phyloP scores from a whole-genome alignment of 2,113 vertebrate genomes.

The Aspidoscelis tigris region DNA sequence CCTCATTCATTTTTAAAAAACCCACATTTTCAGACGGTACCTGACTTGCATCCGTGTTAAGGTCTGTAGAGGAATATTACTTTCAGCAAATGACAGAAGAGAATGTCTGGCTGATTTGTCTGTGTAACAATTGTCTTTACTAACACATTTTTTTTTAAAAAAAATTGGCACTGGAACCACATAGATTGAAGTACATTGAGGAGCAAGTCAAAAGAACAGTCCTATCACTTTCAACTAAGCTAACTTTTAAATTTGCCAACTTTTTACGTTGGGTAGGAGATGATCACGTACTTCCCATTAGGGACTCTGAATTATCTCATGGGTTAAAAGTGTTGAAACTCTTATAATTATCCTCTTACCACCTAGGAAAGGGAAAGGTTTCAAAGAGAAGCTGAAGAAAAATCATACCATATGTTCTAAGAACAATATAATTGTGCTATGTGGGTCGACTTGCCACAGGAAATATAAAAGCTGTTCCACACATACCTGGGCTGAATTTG shows the following conservation, averaged over 20 bases:
- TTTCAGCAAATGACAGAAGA: slow-evolving; percentile 44
- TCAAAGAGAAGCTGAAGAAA: neutral
- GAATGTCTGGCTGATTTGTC: neutral
- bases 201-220: neutral
- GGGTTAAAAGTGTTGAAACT: neutral
- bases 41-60: slow-evolving; percentile 51
- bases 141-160: neutral
- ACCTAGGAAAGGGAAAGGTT: neutral
- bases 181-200: slow-evolving; percentile 15
- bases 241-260: slow-evolving; percentile 24
- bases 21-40: slow-evolving; percentile 57
- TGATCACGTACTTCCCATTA: neutral
- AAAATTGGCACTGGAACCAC: neutral
- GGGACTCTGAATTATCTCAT: neutral
- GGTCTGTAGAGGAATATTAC: slow-evolving; percentile 54
- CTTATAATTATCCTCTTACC: neutral
- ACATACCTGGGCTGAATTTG: no score
- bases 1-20: slow-evolving; percentile 70
- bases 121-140: slow-evolving; percentile 1
- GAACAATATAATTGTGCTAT: neutral
- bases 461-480: no score
- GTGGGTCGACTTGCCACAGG: neutral
- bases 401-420: neutral
- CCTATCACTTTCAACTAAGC: neutral
- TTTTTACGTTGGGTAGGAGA: slow-evolving; percentile 9